Conservation (phyloP, 2,888 invertebrate genomes). For the Pardosa pseudoannulata region DNA sequence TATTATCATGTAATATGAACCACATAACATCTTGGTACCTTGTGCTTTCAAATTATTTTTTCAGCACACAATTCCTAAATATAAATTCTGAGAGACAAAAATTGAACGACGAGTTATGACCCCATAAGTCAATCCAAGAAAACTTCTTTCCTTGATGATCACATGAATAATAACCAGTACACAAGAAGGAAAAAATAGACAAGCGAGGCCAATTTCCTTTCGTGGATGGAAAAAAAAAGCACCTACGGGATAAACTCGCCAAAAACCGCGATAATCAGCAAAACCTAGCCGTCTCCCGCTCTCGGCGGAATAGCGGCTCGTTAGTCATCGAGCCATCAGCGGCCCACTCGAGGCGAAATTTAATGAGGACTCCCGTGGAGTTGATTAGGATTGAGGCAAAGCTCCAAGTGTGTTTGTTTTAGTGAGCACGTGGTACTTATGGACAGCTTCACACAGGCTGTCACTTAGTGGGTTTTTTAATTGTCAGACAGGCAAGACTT, state of each 20-base stretch:
- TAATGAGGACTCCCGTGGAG: slow-evolving; percentile 63
- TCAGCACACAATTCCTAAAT: no score
- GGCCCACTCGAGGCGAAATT: slow-evolving; percentile 69
- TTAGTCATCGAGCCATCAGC: slow-evolving; percentile 69
- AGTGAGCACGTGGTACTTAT: slow-evolving; percentile 37
- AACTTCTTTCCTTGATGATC: no score
- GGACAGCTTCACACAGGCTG: slow-evolving; percentile 18
- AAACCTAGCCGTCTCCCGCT: slow-evolving; percentile 38
- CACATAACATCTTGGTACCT: no score
- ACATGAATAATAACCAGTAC: no score
- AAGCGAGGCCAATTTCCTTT: no score
- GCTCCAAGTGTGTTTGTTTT: slow-evolving; percentile 47
- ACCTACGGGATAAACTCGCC: slow-evolving; percentile 44
- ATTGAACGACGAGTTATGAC: no score
- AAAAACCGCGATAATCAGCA: slow-evolving; percentile 33
- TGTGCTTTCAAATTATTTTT: no score
- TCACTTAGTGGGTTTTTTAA: slow-evolving; percentile 20
- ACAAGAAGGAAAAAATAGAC: no score
- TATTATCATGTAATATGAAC: no score
- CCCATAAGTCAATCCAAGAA: no score
- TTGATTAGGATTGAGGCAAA: slow-evolving; percentile 51
- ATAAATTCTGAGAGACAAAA: no score
- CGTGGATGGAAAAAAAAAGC: no score
- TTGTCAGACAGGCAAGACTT: slow-evolving; percentile 8
- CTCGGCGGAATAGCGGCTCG: slow-evolving; percentile 44